These are phyloP conservation scores for Lepus townsendii DNA, from an alignment of 2,797 vertebrate genomes.

Conservation along the genomic window DNA sequence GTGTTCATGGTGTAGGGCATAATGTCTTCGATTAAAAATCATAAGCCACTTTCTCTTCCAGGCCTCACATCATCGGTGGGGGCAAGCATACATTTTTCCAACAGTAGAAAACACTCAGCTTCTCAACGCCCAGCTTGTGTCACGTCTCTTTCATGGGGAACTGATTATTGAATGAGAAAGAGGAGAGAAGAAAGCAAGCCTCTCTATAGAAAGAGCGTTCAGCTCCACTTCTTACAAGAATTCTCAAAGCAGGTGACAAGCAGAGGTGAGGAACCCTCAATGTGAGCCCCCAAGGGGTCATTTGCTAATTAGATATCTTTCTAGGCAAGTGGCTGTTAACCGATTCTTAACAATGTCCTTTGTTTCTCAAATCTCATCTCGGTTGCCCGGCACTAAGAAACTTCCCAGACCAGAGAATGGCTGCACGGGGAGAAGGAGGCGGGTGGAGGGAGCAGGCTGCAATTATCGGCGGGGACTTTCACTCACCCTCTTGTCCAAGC, in stretches of 20 bases:
- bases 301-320: constrained; percentile 49
- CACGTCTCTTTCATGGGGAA: constrained; percentile 14
- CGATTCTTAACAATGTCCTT: background rate
- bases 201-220: constrained; percentile 54
- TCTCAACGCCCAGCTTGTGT: background rate
- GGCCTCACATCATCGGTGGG: background rate
- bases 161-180: constrained; percentile 51
- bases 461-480: background rate
- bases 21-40: constrained; percentile 42
- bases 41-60: background rate
- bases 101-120: background rate
- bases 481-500: no score
- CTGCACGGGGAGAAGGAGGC: background rate
- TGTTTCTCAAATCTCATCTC: constrained; percentile 52
- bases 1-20: background rate
- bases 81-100: background rate
- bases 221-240: background rate
- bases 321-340: constrained; percentile 29
- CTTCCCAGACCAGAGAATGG: background rate
- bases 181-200: constrained; percentile 9
- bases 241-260: background rate
- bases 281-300: background rate
- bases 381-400: constrained; percentile 1
- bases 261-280: background rate
- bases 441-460: background rate